Base-by-base conservation (phyloP, 2,797 vertebrate genomes). In the Falco berigora region DNA sequence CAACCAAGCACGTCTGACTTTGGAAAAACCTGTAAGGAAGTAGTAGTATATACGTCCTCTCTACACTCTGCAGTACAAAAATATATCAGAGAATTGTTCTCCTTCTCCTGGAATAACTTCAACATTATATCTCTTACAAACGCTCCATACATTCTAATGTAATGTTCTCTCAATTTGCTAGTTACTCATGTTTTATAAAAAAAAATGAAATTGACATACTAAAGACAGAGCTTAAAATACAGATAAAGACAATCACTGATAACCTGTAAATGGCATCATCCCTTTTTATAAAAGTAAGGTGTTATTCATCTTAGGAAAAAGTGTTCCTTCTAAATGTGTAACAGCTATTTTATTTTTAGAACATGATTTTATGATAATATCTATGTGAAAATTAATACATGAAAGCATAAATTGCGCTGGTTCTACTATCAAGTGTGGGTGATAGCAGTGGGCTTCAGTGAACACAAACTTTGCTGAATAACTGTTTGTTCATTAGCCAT, bases 371-470 rank as follows among this genome's bases (percentile, higher is more conserved):
- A 81, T 23, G 3, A 27, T 24, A 82, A 42, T 21, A 82, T 27
- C 14, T 59, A 42, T 8, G 11, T 49, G 24, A 44, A 91, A 82
- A 50, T 49, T 32, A 58, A 7, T 40, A 62, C 1, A 6, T 38
- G n/a, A 79, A 94, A 86, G 28, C 38, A 55, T 16, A 34, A 64
- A 66, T 24, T 73, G 21, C 62, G 38, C n/a, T 80, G 4, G 21
- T 75, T 73, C 47, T 76, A 74, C 20, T 56, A 47, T 1, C 0
- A 0, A 75, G 10, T 4, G 17, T 1, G 2, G 22, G 30, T 58
- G 38, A 84, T 0, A 59, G 42, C 44, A 74, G 56, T 20, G 36
- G 19, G 28, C 10, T 78, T 46, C 50, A 59, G 27, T 19, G 77
- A 94, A 84, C 30, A 76, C 5, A 62, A 27, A 44, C 15, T 84